Base-by-base conservation (phyloP, 2,113 vertebrate species). In the Plecotus auritus region DNA sequence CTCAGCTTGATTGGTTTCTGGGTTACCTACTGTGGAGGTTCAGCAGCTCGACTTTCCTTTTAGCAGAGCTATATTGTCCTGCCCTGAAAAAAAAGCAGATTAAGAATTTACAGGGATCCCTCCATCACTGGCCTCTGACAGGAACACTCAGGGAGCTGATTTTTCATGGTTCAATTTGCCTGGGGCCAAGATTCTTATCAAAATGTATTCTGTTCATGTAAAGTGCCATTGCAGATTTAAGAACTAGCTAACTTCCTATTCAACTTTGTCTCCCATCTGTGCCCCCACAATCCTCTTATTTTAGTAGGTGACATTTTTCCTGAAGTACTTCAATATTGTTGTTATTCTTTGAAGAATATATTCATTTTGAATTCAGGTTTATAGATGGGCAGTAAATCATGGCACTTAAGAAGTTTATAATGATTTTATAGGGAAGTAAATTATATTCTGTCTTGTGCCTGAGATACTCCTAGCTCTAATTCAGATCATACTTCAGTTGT, bases 1-100 rank as follows among this genome's bases (percentile, higher is more conserved):
- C 98, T 98, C 98, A 97, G 98, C 98, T 99, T 99, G 99, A 99
- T 99, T 99, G 99, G 99, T 99, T 99, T 99, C 98, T 98, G 97
- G 98, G 98, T 98, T 98, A 98, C 99, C 99, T 98, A 99, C 99
- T 98, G 99, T 97, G 98, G 98, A 94, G 95, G 98, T 98, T 98
- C 98, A 99, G 98, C 98, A 98, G 95, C 97, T 98, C 98, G 98
- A 98, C 98, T 98, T 99, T 98, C 98, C 97, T 98, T 99, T 99
- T 98, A 99, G 98, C 98, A 97, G 98, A 96, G 97, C 97, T 98
- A 98, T 97, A 99, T 99, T 99, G 98, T 99, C 98, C 98, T 98
- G 97, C 98, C 96, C 97, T 0, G 97, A 98, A 99, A 98, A 98
- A 98, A 98, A 98, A 97, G 97, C 98, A 99, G 98, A 98, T 98